Conservation (phyloP, 2,888 invertebrate species). For the Morpho deidamia region DNA sequence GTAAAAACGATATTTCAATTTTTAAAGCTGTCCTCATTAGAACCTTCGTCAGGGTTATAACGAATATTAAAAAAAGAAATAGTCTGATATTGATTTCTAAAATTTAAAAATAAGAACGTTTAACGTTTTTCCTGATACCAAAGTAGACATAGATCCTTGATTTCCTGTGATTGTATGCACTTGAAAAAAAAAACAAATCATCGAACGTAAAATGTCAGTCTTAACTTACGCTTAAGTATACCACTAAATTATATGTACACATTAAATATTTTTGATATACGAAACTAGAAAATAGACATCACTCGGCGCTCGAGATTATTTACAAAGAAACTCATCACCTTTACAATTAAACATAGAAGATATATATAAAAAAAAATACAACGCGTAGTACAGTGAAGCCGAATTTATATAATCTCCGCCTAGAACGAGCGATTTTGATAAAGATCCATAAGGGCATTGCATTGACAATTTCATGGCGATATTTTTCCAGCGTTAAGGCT, state of each 20-base stretch:
- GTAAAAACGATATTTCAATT: too few relatives aligned
- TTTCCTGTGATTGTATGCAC: conserved; percentile 16
- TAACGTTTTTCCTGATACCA: too few relatives aligned
- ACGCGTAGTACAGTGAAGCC: conserved; percentile 31
- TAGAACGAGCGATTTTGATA: conserved; percentile 9
- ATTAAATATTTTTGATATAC: conserved; percentile 34
- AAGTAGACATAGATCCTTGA: too few relatives aligned
- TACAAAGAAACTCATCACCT: conserved; percentile 23
- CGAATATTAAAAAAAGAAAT: too few relatives aligned
- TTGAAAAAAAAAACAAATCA: conserved; percentile 18
- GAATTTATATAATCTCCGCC: conserved; percentile 22
- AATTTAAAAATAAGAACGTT: too few relatives aligned
- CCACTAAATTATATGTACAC: conserved; percentile 43
- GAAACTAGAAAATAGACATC: conserved; percentile 22
- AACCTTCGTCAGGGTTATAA: too few relatives aligned
- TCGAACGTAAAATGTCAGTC: conserved; percentile 66
- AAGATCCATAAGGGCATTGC: too few relatives aligned
- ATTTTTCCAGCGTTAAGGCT: too few relatives aligned
- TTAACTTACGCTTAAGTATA: conserved; percentile 64
- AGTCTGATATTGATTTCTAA: too few relatives aligned
- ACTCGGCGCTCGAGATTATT: conserved; percentile 34
- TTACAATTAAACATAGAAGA: background rate
- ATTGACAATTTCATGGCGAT: too few relatives aligned
- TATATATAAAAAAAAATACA: conserved; percentile 8
- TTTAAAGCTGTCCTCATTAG: too few relatives aligned